Conservation (phyloP, 2,888 invertebrate genomes). For the Clitarchus hookeri region DNA sequence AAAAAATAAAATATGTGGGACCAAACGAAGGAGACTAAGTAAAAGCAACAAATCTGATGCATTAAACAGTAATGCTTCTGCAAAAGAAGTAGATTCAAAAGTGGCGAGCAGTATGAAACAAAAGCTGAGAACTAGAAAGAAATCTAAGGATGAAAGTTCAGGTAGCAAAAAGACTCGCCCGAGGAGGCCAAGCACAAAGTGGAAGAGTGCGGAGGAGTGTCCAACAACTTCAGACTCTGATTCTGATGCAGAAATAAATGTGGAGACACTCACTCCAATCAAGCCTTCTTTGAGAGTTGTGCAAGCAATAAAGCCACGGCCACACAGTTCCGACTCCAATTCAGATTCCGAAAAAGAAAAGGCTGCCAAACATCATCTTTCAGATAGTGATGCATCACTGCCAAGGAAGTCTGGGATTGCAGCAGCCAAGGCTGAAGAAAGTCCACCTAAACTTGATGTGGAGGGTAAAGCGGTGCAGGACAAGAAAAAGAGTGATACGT, state of each 20-base stretch:
- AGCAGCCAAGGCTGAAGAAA: constrained; percentile 50
- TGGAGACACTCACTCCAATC: constrained; percentile 27
- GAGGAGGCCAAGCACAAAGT: background rate
- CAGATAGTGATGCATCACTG: constrained; percentile 43
- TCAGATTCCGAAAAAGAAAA: constrained; percentile 28
- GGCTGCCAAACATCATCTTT: constrained; percentile 23
- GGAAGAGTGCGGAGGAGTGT: constrained; percentile 37
- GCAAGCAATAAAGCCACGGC: background rate
- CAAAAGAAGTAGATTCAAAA: background rate
- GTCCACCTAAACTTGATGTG: constrained; percentile 56
- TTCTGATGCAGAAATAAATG: constrained; percentile 33
- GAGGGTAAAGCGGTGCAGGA: constrained; percentile 63
- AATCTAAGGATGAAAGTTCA: constrained; percentile 27
- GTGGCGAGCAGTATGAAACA: background rate
- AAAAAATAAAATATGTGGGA: background rate
- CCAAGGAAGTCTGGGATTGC: constrained; percentile 24
- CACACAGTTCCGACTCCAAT: constrained; percentile 24
- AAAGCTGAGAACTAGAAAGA: constrained; percentile 23
- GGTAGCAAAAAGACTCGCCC: background rate
- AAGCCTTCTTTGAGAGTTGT: constrained; percentile 15
- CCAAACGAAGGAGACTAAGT: constrained; percentile 4
- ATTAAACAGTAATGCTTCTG: background rate
- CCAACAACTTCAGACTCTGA: constrained; percentile 37
- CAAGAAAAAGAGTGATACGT: constrained; percentile 72
- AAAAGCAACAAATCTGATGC: constrained; percentile 22